Evolutionary conservation across 1,140 invertebrate genomes (phyloP), one percentile per base, ranked within the genome.

Genomic region (Drosophila santomea): DNA sequence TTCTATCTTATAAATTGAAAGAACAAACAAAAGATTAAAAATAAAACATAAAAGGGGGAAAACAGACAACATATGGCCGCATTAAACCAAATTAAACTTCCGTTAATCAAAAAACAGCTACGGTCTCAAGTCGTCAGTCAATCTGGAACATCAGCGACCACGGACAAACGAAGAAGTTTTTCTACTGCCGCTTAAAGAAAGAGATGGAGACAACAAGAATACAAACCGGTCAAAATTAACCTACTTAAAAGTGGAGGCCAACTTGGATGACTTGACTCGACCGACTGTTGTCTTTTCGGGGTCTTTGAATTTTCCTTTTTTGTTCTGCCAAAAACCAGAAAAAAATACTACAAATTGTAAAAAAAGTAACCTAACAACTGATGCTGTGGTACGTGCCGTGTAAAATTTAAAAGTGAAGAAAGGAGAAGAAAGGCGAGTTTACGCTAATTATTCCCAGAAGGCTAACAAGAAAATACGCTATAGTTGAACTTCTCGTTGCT

Each of bases 221-320:
- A 75, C 76, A 88, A 88, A 88, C 84, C 84, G 84, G 84, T 88
- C 80, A 88, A 88, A 88, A 88, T 89, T 88, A 88, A 88, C 84
- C 84, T 88, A 88, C 84, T 88, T 88, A 89, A 63, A 51, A 55
- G 39, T 67, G 61, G 72, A 74, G 43, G 56, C 74, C 56, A 58
- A 71, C 79, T 59, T 28, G 51, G 54, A 63, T 54, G 64, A 54
- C 47, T 68, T 66, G 61, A 61, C 64, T 61, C 41, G 59, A 63
- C 72, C 76, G 72, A 74, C 80, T 77, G 76, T 80, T 71, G 62
- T 78, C 51, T 57, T 69, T 69, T 57, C 57, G 50, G 50, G 43
- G 41, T 35, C 25, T 72, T 28, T 32, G n/a, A 12, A 35, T 23
- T 32, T n/a, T 12, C 28, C 71, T 80, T 72, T 88, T 88, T 83